Base-by-base conservation (phyloP, 2,888 invertebrate species). In the Sminthurides aquaticus region DNA sequence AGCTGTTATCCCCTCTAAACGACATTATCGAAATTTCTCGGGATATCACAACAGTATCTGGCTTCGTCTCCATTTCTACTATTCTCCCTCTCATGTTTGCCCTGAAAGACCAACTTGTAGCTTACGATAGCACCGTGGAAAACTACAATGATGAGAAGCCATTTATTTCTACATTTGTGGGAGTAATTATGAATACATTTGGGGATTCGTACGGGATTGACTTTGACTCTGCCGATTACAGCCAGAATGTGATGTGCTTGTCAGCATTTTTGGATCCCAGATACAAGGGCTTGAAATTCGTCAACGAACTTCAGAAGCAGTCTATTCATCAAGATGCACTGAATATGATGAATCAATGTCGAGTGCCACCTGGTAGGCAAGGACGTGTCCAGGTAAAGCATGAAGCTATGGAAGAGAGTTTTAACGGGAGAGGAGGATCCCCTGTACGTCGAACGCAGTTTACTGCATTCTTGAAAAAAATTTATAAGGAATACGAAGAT, bases 221-320 rank as follows among this genome's bases (percentile, higher is more conserved):
- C 11, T 28, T 67, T 1, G 57, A 52, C 2, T 18, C 62, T 3
- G 28, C 11, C 0, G 60, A 65, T 8, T 29, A 66, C 48, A 58
- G 64, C 25, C 49, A 48, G 24, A 18, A 60, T 43, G 18, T 52
- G 57, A 24, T 68, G 57, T 49, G 26, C 61, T 20, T 67, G 64
- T 60, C 62, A 15, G 43, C 59, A 2, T 64, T 64, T 34, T 26
- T 70, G 1, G 68, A 70, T 43, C 70, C 70, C 0, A 52, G 70
- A 22, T 70, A 66, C 55, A 70, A 68, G 49, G 58, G 64, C 2
- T 20, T 68, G 26, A 57, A 52, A 11, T 68, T 67, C 49, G 34
- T 68, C 3, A 63, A 49, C 11, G 49, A 57, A 1, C 60, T 64
- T 11, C 67, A 70, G 57, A 28, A 55, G 34, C 48, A 57, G 57